phyloP scores from a whole-genome alignment of 2,797 vertebrate species.

The Cuculus canorus region DNA sequence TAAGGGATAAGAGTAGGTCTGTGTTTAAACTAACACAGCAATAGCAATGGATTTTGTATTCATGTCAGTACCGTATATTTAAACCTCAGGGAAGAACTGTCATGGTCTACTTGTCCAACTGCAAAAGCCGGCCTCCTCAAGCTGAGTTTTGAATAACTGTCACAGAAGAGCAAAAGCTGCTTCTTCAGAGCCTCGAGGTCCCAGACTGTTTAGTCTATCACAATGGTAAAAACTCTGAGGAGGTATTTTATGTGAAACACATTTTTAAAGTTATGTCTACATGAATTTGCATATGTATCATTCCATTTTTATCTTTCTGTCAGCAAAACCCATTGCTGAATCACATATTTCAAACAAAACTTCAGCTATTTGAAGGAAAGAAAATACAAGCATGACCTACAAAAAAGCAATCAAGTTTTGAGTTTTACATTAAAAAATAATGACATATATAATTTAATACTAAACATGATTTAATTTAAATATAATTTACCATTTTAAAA shows the following conservation, averaged over 20 bases:
- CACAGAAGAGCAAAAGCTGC: constrained; percentile 8
- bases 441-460: background rate
- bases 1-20: background rate
- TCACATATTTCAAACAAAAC: background rate
- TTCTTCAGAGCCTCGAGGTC: constrained; percentile 21
- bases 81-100: constrained; percentile 61
- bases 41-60: constrained; percentile 48
- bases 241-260: background rate
- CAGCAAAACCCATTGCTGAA: background rate
- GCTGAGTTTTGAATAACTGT: constrained; percentile 59
- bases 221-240: background rate
- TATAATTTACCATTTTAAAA: background rate
- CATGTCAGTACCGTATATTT: constrained; percentile 17
- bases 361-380: background rate
- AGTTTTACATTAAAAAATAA: background rate
- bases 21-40: background rate
- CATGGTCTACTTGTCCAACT: constrained; percentile 24
- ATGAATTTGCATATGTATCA: constrained; percentile 17
- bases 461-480: background rate
- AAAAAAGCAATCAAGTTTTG: background rate
- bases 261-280: constrained; percentile 11
- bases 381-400: background rate
- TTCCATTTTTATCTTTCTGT: background rate
- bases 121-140: background rate
- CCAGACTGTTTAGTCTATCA: constrained; percentile 21